Conservation (phyloP, 2,113 vertebrate genomes). For the Tauraco erythrolophus region DNA sequence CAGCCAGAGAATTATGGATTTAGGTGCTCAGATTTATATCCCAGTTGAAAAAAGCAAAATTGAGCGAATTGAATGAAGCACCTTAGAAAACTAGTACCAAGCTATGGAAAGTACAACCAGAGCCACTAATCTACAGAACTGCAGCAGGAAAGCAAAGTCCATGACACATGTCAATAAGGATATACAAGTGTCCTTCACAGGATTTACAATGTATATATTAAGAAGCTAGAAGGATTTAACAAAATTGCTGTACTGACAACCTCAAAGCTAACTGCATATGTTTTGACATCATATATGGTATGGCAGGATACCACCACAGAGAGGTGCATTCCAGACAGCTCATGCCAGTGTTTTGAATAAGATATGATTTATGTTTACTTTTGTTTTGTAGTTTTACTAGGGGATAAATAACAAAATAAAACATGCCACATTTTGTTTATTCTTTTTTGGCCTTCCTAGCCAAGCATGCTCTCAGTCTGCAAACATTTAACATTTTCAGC, state of each 20-base stretch:
- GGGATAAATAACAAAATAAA: constrained; percentile 82
- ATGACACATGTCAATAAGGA: constrained; percentile 47
- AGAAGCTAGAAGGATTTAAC: constrained; percentile 64
- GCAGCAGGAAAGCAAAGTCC: constrained; percentile 49
- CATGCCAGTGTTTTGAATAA: constrained; percentile 66
- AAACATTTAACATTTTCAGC: constrained; percentile 84
- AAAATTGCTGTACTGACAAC: constrained; percentile 58
- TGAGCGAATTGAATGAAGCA: neutral
- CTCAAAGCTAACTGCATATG: constrained; percentile 59
- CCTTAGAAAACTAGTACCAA: neutral
- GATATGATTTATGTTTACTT: constrained; percentile 78
- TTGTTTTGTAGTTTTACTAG: constrained; percentile 75
- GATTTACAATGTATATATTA: constrained; percentile 67
- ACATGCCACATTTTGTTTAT: constrained; percentile 81
- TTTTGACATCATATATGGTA: constrained; percentile 32
- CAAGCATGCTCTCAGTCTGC: constrained; percentile 79
- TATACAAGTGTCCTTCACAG: constrained; percentile 19
- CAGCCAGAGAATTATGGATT: constrained; percentile 17
- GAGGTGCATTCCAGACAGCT: constrained; percentile 58
- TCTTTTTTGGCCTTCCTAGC: constrained; percentile 69
- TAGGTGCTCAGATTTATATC: neutral
- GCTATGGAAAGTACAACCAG: neutral
- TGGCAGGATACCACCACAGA: constrained; percentile 8
- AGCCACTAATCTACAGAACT: neutral
- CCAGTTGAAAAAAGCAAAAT: neutral